phyloP scores from a whole-genome alignment of 2,797 vertebrate species.

The Pempheris klunzingeri region DNA sequence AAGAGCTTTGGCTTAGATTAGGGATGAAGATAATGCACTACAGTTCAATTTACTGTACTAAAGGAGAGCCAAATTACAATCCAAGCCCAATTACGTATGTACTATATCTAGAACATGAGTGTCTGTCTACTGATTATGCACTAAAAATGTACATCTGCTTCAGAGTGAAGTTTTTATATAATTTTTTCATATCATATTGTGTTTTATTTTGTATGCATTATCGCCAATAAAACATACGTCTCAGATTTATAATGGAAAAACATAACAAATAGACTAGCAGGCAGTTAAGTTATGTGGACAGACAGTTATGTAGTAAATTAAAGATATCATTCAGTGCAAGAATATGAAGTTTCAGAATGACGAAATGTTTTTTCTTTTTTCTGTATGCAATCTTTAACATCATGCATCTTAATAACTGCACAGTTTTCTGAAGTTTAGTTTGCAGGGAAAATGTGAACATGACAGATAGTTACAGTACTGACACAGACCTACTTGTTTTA shows the following conservation, averaged over 20 bases:
- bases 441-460: neutral
- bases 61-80: constrained; percentile 23
- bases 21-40: constrained; percentile 48
- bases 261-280: too few species aligned
- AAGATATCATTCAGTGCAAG: neutral
- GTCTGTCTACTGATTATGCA: neutral
- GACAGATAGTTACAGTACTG: neutral
- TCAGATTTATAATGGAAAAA: neutral
- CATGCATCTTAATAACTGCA: too few species aligned
- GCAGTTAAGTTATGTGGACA: neutral
- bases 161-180: neutral
- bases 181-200: neutral
- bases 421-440: neutral
- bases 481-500: neutral
- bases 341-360: too few species aligned
- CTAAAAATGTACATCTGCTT: neutral
- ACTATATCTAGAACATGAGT: neutral
- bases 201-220: neutral
- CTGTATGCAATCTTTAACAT: neutral
- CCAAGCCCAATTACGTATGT: neutral
- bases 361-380: too few species aligned
- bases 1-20: constrained; percentile 58
- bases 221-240: neutral
- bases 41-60: constrained; percentile 22
- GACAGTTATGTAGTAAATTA: neutral